Conservation (phyloP, 2,888 invertebrate species). For the Trilocha varians region DNA sequence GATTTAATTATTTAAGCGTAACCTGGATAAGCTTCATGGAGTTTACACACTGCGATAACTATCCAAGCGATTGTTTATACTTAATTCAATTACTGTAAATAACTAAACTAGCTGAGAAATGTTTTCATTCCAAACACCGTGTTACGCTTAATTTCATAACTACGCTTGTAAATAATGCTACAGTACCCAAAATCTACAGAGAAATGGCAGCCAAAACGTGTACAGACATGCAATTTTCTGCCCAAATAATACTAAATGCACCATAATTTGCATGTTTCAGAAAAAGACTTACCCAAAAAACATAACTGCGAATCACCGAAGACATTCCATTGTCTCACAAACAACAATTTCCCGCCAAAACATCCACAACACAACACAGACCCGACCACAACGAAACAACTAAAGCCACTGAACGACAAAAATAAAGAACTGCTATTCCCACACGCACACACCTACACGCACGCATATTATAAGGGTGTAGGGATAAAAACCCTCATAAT, state of each 20-base stretch:
- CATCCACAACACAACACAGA: constrained; percentile 31
- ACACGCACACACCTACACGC: constrained; percentile 47
- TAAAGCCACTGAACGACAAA: constrained; percentile 37
- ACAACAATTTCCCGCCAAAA: constrained; percentile 53
- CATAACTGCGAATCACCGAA: constrained; percentile 38
- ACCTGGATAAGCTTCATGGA: no score
- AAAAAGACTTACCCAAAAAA: constrained; percentile 48
- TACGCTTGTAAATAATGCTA: no score
- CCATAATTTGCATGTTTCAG: background rate
- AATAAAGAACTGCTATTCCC: constrained; percentile 33
- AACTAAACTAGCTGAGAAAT: no score
- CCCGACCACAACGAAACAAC: constrained; percentile 38
- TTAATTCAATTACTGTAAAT: no score
- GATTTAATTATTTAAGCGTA: no score
- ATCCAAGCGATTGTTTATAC: no score
- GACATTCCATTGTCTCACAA: constrained; percentile 17
- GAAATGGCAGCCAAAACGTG: no score
- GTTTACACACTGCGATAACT: no score
- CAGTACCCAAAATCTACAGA: no score
- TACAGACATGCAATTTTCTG: background rate
- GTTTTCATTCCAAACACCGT: no score
- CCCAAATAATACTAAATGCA: background rate
- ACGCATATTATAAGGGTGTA: constrained; percentile 60
- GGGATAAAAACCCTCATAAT: constrained; percentile 47
- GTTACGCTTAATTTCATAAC: no score